These are phyloP conservation scores for Leucoraja erinaceus DNA, from an alignment of 2,113 vertebrate species.

Conservation along the genomic window DNA sequence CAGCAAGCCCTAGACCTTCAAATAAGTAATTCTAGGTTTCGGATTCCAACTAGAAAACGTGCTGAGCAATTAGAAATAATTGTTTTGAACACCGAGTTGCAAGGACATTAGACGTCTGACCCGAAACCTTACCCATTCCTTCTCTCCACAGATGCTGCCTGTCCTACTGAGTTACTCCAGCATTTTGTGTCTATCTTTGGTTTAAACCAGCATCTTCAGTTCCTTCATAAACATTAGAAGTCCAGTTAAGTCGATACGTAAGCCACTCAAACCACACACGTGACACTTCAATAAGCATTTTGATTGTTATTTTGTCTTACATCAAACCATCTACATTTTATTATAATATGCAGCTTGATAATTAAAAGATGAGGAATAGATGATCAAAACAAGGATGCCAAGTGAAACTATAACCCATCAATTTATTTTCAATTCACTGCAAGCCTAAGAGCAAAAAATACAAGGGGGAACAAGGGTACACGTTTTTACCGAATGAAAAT, in stretches of 20 bases:
- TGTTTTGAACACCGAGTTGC: background rate
- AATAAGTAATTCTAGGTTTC: background rate
- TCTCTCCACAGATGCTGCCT: too few relatives aligned
- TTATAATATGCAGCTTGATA: background rate
- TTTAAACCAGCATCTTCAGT: too few relatives aligned
- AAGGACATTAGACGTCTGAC: background rate
- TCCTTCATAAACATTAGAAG: background rate
- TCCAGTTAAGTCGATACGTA: background rate
- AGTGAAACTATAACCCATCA: background rate
- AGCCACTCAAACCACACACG: background rate
- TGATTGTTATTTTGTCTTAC: background rate
- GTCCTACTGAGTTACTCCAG: too few relatives aligned
- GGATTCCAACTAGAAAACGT: background rate
- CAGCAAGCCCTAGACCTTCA: background rate
- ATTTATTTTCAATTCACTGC: background rate
- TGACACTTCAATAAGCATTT: background rate
- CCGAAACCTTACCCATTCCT: too few relatives aligned
- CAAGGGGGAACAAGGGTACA: background rate
- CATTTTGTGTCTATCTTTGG: too few relatives aligned
- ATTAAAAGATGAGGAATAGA: background rate
- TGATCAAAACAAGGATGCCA: background rate
- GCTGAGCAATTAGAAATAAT: background rate
- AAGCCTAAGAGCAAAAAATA: background rate
- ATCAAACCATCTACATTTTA: background rate
- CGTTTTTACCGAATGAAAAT: background rate